Base-by-base conservation (phyloP, 2,888 invertebrate genomes). In the Meandrusa payeni region DNA sequence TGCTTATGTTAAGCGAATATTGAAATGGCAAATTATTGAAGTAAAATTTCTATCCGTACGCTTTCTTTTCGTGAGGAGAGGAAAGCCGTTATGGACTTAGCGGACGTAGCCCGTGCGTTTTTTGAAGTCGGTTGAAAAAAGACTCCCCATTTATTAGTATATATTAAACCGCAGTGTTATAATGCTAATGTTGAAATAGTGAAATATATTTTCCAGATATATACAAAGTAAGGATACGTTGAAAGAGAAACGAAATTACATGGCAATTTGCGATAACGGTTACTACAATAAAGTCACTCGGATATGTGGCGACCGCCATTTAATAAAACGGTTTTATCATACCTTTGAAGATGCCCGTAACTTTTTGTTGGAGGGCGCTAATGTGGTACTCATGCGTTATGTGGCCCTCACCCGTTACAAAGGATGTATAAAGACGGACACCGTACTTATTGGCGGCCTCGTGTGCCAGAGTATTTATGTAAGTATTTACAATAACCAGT, bases 381-480 rank as follows among this genome's bases (percentile, higher is more conserved):
- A 89, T 67, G 75, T 92, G 45, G 64, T 92, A 6, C 64, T 92
- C 9, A 73, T 91, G 67, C 79, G 92, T 49, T 92, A 91, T 60
- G 70, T 92, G 19, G 91, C 89, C 1, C 59, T 92, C 6, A 74
- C 66, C 7, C 78, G 88, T 50, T 89, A 78, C 55, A 74, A 74
- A 36, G 92, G 92, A 5, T 76, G 62, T 39, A 75, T 92, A 48
- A 89, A 89, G 59, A 78, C 91, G 11, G 78, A 89, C 11, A 88
- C 89, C 7, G 78, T 91, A 34, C 80, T 90, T 51, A 90, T 92
- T 51, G 88, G 90, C 51, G 92, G 92, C 2, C 80, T 77, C 33
- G 70, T 91, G 46, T 90, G 90, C 48, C 73, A 88, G 47, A 91
- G 90, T 66, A 76, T 90, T 64, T 92, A 92, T 59, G 92, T 92